Evolutionary conservation across 1,140 invertebrate genomes (phyloP).

Genomic region (Yoshiicerus persimilis): DNA sequence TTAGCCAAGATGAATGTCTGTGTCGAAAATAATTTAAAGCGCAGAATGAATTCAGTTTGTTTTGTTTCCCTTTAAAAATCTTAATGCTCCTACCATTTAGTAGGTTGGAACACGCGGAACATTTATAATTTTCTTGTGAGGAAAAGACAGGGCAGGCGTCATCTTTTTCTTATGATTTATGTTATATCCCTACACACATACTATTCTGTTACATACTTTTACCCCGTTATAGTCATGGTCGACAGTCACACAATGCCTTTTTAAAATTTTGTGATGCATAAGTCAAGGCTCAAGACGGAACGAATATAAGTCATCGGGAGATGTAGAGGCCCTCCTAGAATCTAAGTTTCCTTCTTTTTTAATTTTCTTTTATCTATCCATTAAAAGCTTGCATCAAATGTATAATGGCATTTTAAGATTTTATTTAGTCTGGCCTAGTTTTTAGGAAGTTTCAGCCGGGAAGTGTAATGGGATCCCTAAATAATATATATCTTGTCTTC

Average conservation of each 20-base stretch:
- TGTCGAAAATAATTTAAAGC: constrained; percentile 15
- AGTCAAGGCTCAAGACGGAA: not conserved
- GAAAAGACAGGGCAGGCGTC: not conserved
- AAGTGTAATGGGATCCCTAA: not conserved
- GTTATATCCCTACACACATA: not conserved
- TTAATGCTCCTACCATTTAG: constrained; percentile 1
- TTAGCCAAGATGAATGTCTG: not conserved
- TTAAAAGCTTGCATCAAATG: not conserved
- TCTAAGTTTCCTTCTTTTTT: not conserved
- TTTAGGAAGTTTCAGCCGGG: not conserved
- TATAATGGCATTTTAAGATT: not conserved
- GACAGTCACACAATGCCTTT: not conserved
- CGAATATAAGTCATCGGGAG: not conserved
- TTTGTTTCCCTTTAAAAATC: constrained; percentile 18
- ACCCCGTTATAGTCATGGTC: not conserved
- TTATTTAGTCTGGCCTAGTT: not conserved
- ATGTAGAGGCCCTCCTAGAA: not conserved
- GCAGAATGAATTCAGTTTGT: constrained; percentile 1
- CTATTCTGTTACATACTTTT: not conserved
- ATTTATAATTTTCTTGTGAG: not conserved
- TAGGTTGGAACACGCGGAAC: not conserved
- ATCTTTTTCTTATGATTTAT: not conserved
- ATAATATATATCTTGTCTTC: not conserved
- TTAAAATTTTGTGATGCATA: not conserved
- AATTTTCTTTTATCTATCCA: not conserved